Evolutionary conservation across 2,113 vertebrate genomes (phyloP).

Genomic region (Platysteira castanea): DNA sequence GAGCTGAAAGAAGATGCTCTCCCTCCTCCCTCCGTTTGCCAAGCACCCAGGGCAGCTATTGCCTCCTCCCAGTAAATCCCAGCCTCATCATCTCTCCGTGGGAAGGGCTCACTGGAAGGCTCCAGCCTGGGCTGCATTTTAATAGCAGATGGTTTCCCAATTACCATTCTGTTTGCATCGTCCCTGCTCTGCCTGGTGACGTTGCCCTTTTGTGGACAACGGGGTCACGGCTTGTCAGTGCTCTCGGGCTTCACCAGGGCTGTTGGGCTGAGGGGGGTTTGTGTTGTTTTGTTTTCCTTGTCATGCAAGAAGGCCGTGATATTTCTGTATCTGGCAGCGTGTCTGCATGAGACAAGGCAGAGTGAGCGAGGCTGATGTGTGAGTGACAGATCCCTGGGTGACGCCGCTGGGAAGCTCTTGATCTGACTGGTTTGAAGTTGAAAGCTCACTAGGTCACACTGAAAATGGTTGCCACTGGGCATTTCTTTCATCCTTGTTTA

Average conservation of each 20-base stretch:
- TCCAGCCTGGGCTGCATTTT: neutral
- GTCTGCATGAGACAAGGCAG: constrained; percentile 44
- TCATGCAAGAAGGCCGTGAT: neutral
- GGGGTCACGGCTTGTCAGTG: neutral
- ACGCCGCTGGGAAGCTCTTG: constrained; percentile 72
- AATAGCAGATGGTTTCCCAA: neutral
- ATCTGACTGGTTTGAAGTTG: constrained; percentile 77
- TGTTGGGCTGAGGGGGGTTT: neutral
- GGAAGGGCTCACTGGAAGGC: neutral
- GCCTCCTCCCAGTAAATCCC: neutral
- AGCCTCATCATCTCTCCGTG: neutral
- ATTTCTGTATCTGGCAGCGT: constrained; percentile 26
- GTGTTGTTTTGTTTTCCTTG: neutral
- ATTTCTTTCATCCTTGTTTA: constrained; percentile 79
- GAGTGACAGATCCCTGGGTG: constrained; percentile 66
- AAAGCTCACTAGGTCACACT: constrained; percentile 73
- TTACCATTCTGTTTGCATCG: neutral
- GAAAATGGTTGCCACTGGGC: constrained; percentile 73
- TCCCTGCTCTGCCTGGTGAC: neutral
- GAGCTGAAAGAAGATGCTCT: neutral
- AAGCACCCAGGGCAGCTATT: neutral
- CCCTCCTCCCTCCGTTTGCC: neutral
- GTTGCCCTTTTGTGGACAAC: neutral
- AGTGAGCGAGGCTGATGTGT: constrained; percentile 45
- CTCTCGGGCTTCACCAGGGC: neutral